These are phyloP conservation scores for Ephydatia muelleri DNA, from an alignment of 37 sponge, comb jelly and placozoan genomes.

Conservation along the genomic window DNA sequence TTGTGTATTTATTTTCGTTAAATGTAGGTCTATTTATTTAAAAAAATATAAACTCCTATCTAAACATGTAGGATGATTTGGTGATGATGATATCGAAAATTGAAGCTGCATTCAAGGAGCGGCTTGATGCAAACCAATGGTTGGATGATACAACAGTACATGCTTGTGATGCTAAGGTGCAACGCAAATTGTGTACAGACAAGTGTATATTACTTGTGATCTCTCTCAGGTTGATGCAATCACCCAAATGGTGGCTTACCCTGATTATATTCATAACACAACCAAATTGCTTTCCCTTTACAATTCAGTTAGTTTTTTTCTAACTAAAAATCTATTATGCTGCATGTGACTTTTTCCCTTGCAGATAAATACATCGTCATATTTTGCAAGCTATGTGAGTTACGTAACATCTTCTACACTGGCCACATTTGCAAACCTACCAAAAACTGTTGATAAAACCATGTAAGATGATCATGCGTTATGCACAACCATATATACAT, in stretches of 20 bases:
- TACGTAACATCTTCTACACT: background rate
- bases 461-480: background rate
- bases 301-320: constrained; percentile 16
- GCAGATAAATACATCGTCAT: background rate
- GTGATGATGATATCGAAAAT: constrained; percentile 37
- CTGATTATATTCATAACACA: constrained; percentile 53
- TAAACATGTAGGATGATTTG: constrained; percentile 10
- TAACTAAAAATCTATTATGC: background rate
- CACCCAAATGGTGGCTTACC: constrained; percentile 68
- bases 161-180: constrained; percentile 48
- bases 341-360: background rate
- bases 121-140: constrained; percentile 38
- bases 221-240: constrained; percentile 45
- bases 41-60: background rate
- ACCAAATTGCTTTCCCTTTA: constrained; percentile 36
- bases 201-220: background rate
- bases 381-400: background rate
- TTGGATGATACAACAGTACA: constrained; percentile 48
- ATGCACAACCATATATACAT: background rate
- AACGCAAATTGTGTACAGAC: background rate
- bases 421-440: background rate
- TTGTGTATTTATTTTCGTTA: no score
- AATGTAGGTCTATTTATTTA: no score
- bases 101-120: constrained; percentile 48
- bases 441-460: background rate